Conservation (phyloP, 2,113 vertebrate species). For the Catagonus wagneri region DNA sequence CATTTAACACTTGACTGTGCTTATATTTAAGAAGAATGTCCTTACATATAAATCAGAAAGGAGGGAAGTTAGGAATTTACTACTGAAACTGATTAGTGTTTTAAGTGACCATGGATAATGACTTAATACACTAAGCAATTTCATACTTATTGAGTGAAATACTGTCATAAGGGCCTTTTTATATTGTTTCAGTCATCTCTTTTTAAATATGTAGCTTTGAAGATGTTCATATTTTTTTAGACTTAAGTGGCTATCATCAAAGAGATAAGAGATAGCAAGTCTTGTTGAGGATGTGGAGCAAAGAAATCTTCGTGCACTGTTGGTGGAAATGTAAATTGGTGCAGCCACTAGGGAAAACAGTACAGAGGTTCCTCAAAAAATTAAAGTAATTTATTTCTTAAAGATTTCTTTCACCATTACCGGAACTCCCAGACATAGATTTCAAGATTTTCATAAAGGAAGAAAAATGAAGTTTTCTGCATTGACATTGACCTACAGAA, state of each 20-base stretch:
- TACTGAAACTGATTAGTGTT: neutral
- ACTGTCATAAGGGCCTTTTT: neutral
- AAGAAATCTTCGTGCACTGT: neutral
- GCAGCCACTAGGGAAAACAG: neutral
- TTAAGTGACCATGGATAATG: neutral
- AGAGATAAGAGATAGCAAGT: neutral
- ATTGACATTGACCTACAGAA: neutral
- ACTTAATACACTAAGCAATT: constrained; percentile 27
- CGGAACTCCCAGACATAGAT: neutral
- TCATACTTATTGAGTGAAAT: constrained; percentile 26
- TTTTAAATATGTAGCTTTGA: neutral
- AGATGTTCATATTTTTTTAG: neutral
- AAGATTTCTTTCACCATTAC: neutral
- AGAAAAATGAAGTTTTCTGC: neutral
- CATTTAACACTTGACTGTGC: neutral
- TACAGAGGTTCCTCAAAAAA: neutral
- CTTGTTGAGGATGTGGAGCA: neutral
- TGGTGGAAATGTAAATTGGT: neutral
- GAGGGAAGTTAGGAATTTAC: neutral
- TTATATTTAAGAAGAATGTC: neutral
- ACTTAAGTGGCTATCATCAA: neutral
- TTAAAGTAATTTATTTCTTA: constrained; percentile 27
- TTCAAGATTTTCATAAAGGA: neutral
- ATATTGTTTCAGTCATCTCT: neutral
- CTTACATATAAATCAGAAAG: constrained; percentile 16